Base-by-base conservation (phyloP, 53 echinoderm and acorn worm genomes). In the Crossaster papposus region DNA sequence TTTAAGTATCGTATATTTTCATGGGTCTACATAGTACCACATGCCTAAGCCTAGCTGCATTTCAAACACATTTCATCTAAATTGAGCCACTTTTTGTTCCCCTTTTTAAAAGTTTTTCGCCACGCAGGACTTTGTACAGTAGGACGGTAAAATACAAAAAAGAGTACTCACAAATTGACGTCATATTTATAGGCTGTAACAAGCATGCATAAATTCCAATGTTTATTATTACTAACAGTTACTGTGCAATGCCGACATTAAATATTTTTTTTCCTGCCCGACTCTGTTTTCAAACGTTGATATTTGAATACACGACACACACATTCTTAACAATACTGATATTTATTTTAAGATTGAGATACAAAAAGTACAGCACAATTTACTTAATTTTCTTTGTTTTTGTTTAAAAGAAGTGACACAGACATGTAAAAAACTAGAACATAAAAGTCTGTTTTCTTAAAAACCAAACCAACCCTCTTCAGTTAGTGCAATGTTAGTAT, bases 131-230 rank as follows among this genome's bases (percentile, higher is more conserved):
- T 51, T 78, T 78, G 52, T 83, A 83, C 83, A 83, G 36, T 35
- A 83, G 83, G 83, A 83, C 83, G 83, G 83, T 65, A 20, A 83
- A 65, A 83, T 70, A 83, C 83, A 83, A 83, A 83, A 65, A 81
- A 44, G 44, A 70, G 83, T 83, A 83, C 83, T 83, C 33, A 30
- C 63, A 20, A 33, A n/a, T n/a, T 74, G 34, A 54, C 54, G 29
- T 80, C 0, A 32, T 81, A 81, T 81, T 58, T 81, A 81, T 64
- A 81, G 63, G 81, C 81, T 33, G 74, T 81, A 26, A 51, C 68
- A 68, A 68, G 68, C 68, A 68, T 68, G 68, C 68, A 68, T 68
- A 4, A n/a, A 26, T 20, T 68, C 2, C 24, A 28, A 11, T 26
- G 22, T 68, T 6, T 3, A 20, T 62, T n/a, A 68, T 68, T 68